Evolutionary conservation across 2,113 vertebrate genomes (phyloP), one percentile per base, ranked within the genome.

Genomic region (Phyllostomus hastatus): DNA sequence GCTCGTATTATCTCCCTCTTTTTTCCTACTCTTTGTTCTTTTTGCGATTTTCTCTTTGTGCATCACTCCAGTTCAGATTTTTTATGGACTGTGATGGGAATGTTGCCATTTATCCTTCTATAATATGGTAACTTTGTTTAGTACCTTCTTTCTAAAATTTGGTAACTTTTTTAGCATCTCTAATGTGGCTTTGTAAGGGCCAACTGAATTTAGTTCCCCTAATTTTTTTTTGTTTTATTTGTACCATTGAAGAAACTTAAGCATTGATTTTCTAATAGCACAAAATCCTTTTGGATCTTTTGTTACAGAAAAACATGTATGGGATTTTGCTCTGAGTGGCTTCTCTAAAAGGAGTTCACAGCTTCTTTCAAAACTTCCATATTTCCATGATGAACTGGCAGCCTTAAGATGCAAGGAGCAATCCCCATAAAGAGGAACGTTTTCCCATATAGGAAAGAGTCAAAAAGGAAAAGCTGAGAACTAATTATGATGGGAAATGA

Each of bases 401-500:
- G 46, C 54, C 70, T 91, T 96, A 75, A 75, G 57, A 96, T 95
- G 57, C 96, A 67, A 93, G 52, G 38, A 91, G 86, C 80, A 91
- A 86, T 57, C 38, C 67, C 20, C 48, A 80, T 91, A 87, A 87
- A 96, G 57, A 95, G 50, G 91, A 91, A 70, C 1, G 9, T 91
- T 94, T 95, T 75, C 61, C 75, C 83, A 91, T 38, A 66, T 90
- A 96, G 46, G 24, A 96, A 90, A 87, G 66, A 87, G 52, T 85
- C 84, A 61, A 31, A 94, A 96, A 85, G 61, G 81, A 94, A 83
- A 85, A 88, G 17, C 86, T 15, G 10, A 83, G 76, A 92, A 82
- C 61, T 96, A 97, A 96, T 94, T 54, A 89, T 96, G 86, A 70
- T 64, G 87, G 87, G 46, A 66, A 90, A 91, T 76, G 64, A 93